A percentile compares a stretch with the other conserved stretches of the same genome.
Evolutionary conservation across 2,113 vertebrate species (phyloP).

Genomic region (Hemicordylus capensis): DNA sequence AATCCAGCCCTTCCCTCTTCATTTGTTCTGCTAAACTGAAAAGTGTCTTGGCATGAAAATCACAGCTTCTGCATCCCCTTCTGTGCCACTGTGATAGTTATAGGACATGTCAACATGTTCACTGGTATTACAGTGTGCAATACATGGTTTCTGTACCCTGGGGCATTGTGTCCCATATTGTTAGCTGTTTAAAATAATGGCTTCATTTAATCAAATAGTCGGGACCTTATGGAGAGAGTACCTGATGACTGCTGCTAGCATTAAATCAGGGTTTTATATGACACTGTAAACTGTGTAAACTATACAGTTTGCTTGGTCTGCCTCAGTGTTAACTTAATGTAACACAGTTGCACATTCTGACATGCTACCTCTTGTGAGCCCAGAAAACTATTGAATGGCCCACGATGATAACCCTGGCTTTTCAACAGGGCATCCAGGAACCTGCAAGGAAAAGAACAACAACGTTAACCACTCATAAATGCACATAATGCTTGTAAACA

Average conservation of each 20-base stretch:
- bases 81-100: neutral
- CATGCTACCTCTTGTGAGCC: too few species aligned
- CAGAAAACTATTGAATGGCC: too few species aligned
- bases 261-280: neutral
- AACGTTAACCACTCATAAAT: too few species aligned
- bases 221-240: neutral
- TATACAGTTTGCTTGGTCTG: neutral
- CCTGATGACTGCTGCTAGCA: neutral
- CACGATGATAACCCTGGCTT: too few species aligned
- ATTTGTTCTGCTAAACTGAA: conserved; percentile 6
- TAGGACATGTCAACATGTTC: neutral
- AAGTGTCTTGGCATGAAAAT: neutral
- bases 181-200: neutral
- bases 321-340: neutral
- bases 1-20: neutral
- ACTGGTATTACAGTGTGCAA: neutral
- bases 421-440: too few species aligned
- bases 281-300: too few species aligned
- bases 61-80: neutral
- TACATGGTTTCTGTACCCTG: neutral
- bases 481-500: too few species aligned
- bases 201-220: fast-evolving
- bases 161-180: neutral
- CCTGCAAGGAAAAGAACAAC: too few species aligned
- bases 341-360: too few species aligned